These are phyloP conservation scores for Brachionus calyciflorus DNA, from an alignment of 1,140 invertebrate species.

Conservation along the genomic window DNA sequence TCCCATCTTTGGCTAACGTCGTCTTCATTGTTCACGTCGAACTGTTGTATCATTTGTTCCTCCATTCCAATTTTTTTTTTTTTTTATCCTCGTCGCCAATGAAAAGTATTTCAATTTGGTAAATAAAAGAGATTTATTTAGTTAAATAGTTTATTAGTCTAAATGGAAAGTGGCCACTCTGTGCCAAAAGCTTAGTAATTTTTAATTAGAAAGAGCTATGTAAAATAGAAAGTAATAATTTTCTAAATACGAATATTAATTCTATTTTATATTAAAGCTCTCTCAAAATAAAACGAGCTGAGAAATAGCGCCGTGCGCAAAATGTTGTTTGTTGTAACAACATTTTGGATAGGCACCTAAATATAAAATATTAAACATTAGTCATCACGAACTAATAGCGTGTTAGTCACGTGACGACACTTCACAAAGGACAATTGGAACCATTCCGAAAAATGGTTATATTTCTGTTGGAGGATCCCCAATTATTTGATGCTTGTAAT, in stretches of 20 bases:
- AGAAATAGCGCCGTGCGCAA: neutral
- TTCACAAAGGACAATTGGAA: too few species aligned
- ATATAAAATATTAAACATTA: neutral
- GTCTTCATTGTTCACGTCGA: neutral
- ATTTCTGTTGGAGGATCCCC: too few species aligned
- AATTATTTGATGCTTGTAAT: too few species aligned
- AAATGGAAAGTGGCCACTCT: slow-evolving; percentile 11
- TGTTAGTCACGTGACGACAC: slow-evolving; percentile 18
- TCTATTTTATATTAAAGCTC: neutral
- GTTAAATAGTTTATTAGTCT: too few species aligned
- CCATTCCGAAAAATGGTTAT: too few species aligned
- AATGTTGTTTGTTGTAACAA: neutral
- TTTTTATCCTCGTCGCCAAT: too few species aligned
- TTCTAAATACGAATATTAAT: neutral
- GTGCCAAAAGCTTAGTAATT: neutral
- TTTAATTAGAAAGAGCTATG: neutral
- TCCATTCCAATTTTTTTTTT: too few species aligned
- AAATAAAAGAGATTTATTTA: too few species aligned
- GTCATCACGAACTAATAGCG: neutral
- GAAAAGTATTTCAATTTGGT: too few species aligned
- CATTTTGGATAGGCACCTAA: neutral
- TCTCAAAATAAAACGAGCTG: neutral
- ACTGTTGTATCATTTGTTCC: neutral
- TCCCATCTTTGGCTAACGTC: neutral
- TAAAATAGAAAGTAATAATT: neutral